A percentile compares a stretch with the other conserved stretches of the same genome.
These are phyloP conservation scores for Nannobrachium achirus DNA, from an alignment of 2,113 vertebrate genomes.

Conservation along the genomic window DNA sequence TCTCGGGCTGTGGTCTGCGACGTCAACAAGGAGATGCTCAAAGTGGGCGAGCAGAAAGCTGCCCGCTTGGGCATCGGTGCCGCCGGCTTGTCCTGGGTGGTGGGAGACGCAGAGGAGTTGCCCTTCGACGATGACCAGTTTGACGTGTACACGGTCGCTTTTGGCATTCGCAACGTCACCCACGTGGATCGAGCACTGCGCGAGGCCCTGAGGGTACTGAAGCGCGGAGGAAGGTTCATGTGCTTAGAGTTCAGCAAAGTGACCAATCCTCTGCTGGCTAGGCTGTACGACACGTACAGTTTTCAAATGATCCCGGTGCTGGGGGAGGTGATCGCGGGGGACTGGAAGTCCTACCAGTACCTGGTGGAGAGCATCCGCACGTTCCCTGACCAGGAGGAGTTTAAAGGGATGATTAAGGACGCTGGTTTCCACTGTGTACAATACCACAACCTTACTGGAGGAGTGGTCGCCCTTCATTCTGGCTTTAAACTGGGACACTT, in stretches of 20 bases:
- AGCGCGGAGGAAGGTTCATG: conserved; percentile 93
- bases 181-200: conserved; percentile 86
- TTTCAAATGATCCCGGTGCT: conserved; percentile 97
- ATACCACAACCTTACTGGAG: too few species aligned
- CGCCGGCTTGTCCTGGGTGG: conserved; percentile 94
- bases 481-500: conserved; percentile 90
- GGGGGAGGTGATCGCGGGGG: conserved; percentile 93
- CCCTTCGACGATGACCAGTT: too few species aligned
- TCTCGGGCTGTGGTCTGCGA: too few species aligned
- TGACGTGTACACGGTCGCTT: conserved; percentile 96
- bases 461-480: conserved; percentile 94
- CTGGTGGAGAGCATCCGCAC: conserved; percentile 94
- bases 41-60: too few species aligned
- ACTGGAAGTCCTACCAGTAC: conserved; percentile 98
- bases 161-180: conserved; percentile 96
- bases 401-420: conserved; percentile 92
- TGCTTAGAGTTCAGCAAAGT: conserved; percentile 96
- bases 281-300: conserved; percentile 94
- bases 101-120: conserved; percentile 92
- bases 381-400: conserved; percentile 93
- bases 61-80: too few species aligned
- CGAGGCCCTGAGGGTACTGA: conserved; percentile 91
- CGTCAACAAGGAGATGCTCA: too few species aligned
- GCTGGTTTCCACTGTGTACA: conserved; percentile 89
- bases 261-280: conserved; percentile 88